These are phyloP conservation scores for Merluccius polli DNA, from an alignment of 2,797 vertebrate genomes.

Conservation along the genomic window DNA sequence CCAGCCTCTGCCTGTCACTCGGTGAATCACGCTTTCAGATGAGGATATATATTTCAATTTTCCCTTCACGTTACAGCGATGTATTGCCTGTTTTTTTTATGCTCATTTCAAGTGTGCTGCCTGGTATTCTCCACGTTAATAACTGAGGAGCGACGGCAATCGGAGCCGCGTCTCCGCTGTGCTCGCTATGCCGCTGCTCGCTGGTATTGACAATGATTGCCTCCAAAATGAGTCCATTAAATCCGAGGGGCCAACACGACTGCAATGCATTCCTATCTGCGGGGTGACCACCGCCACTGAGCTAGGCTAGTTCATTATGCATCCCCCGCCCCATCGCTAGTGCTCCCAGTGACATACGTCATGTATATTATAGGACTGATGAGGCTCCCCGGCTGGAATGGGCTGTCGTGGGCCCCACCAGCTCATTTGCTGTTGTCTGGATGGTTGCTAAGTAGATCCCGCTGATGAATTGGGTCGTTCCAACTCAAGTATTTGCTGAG, in stretches of 20 bases:
- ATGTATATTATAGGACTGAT: conserved; percentile 64
- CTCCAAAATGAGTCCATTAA: conserved; percentile 89
- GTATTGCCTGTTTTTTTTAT: conserved; percentile 67
- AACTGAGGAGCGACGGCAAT: conserved; percentile 70
- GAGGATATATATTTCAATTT: conserved; percentile 84
- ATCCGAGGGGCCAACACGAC: conserved; percentile 79
- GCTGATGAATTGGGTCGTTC: conserved; percentile 66
- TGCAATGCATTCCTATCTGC: conserved; percentile 45
- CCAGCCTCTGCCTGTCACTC: conserved; percentile 78
- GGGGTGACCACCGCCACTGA: conserved; percentile 36
- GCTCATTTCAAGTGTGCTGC: conserved; percentile 73
- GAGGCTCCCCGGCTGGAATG: conserved; percentile 53
- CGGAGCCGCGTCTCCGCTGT: conserved; percentile 34
- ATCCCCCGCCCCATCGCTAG: conserved; percentile 64
- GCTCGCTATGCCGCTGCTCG: conserved; percentile 71
- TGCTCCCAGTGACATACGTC: conserved; percentile 66
- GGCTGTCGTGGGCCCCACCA: conserved; percentile 59
- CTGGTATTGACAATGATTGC: conserved; percentile 94
- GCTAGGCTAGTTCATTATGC: conserved; percentile 66
- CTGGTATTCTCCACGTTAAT: conserved; percentile 70
- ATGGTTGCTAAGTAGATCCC: conserved; percentile 44
- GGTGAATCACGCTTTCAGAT: conserved; percentile 82
- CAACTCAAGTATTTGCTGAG: conserved; percentile 45
- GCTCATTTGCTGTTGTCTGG: conserved; percentile 65
- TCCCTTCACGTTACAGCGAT: conserved; percentile 73